Base-by-base conservation (phyloP, 1,140 invertebrate genomes). In the Homalodisca vitripennis region DNA sequence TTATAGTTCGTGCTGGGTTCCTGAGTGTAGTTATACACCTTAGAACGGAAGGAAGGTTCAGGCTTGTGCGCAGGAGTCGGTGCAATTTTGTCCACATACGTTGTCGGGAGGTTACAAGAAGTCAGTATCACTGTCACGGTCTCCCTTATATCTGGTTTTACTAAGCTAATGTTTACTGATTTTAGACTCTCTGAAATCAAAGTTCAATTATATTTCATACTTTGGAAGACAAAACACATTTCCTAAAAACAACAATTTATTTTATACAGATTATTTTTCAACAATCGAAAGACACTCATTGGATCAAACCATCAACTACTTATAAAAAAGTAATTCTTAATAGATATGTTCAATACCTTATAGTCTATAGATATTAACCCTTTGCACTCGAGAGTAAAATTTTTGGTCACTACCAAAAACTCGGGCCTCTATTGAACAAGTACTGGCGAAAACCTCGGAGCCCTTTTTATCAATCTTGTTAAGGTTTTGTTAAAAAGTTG, bases 31-130 rank as follows among this genome's bases (percentile, higher is more conserved):
- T 66, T 29, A 26, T 67, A 46, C 20, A 69, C 66, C 26, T 66
- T 64, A 14, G 41, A n/a, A 2, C 53, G n/a, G 30, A 73, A 63
- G 30, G 66, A 55, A 2, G 53, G 46, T 10, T 32, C 31, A 27
- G 62, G 27, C 20, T 48, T 14, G 1, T 62, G 14, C 2, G 41
- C 53, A n/a, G 73, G 20, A 22, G 34, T 55, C 22, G 74, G 73
- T 53, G 79, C 72, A 10, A 92, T 86, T 78, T 86, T 90, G 74
- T 94, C 90, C 1, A 95, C 81, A 80, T 92, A 94, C 20, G 89
- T 89, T 30, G 93, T 93, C 24, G 92, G 87, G 47, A 96, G 83
- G 78, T 92, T 87, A 80, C 92, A 95, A 20, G 89, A 85, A 77
- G 88, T 88, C 67, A 96, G 81, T 69, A 96, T 89, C 69, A 86